Percentiles rank a stretch among this genome's conserved stretches.
These are phyloP conservation scores for Aurelia aurita DNA, from an alignment of 30 jellyfish, hydroid and myxozoan genomes.

Conservation along the genomic window DNA sequence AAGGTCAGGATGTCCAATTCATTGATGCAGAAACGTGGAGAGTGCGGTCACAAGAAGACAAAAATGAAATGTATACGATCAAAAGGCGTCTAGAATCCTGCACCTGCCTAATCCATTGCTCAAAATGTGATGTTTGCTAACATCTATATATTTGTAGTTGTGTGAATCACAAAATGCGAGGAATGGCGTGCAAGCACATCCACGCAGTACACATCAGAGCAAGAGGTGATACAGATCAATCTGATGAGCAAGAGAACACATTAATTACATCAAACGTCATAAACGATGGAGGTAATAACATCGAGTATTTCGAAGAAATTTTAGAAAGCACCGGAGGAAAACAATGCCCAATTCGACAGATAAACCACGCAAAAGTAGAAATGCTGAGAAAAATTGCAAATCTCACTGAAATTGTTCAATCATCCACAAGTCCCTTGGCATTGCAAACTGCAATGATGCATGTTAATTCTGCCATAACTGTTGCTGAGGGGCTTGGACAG, in stretches of 20 bases:
- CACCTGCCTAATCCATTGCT: constrained; percentile 37
- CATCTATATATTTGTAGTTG: constrained; percentile 51
- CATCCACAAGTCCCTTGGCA: constrained; percentile 1
- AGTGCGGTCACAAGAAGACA: constrained; percentile 32
- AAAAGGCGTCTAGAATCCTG: constrained; percentile 6
- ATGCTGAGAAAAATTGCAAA: not conserved
- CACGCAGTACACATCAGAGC: constrained; percentile 48
- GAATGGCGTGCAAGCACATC: constrained; percentile 58
- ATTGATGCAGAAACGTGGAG: constrained; percentile 15
- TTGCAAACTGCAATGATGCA: not conserved
- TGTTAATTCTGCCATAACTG: constrained; percentile 6
- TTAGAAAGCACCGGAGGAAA: not conserved
- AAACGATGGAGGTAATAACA: not conserved
- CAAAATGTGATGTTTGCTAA: constrained; percentile 43
- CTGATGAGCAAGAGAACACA: not conserved
- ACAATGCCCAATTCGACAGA: not conserved
- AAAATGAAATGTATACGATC: constrained; percentile 2
- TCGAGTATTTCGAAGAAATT: constrained; percentile 5
- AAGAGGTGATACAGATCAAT: not conserved
- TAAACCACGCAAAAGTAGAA: not conserved
- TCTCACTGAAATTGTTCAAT: not conserved
- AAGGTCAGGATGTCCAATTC: constrained; percentile 7
- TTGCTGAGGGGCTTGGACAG: constrained; percentile 6
- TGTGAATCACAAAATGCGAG: constrained; percentile 42
- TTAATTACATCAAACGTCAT: not conserved